A percentile compares a stretch with the other conserved stretches of the same genome.
These are phyloP conservation scores for Pollimyrus isidori DNA, from an alignment of 2,113 vertebrate species.

Conservation along the genomic window DNA sequence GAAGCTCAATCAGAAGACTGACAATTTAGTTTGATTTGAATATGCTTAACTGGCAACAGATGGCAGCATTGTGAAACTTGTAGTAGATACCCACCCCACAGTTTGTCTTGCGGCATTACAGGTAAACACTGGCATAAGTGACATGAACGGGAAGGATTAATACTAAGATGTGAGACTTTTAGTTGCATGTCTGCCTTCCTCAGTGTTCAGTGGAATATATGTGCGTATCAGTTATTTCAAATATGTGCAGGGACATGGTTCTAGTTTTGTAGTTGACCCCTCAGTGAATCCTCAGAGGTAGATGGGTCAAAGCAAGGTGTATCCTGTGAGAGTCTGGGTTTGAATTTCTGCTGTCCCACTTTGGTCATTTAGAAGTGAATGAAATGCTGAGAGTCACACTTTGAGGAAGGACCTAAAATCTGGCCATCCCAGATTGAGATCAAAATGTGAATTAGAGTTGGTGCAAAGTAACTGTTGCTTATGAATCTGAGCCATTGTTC, in stretches of 20 bases:
- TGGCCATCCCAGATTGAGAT: background rate
- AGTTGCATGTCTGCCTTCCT: background rate
- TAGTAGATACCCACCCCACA: background rate
- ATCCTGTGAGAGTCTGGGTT: background rate
- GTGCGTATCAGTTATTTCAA: background rate
- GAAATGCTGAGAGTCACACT: background rate
- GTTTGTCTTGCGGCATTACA: background rate
- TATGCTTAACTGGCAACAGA: background rate
- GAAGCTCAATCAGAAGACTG: background rate
- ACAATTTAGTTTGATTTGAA: background rate
- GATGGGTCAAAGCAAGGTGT: background rate
- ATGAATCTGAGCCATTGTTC: background rate
- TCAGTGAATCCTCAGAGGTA: background rate
- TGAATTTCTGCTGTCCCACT: background rate
- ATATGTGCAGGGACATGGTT: background rate
- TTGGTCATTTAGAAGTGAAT: background rate
- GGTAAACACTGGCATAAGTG: background rate
- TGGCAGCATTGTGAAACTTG: constrained; percentile 1
- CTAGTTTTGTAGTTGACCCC: background rate
- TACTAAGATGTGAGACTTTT: background rate
- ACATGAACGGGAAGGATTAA: background rate
- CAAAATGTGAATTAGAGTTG: background rate
- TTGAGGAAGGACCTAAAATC: background rate
- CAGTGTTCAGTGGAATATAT: background rate
- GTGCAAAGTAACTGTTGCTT: background rate